A percentile compares a stretch with the other conserved stretches of the same genome.
These are phyloP conservation scores for Amblyjoppa proteus DNA, from an alignment of 2,888 invertebrate species.

Conservation along the genomic window DNA sequence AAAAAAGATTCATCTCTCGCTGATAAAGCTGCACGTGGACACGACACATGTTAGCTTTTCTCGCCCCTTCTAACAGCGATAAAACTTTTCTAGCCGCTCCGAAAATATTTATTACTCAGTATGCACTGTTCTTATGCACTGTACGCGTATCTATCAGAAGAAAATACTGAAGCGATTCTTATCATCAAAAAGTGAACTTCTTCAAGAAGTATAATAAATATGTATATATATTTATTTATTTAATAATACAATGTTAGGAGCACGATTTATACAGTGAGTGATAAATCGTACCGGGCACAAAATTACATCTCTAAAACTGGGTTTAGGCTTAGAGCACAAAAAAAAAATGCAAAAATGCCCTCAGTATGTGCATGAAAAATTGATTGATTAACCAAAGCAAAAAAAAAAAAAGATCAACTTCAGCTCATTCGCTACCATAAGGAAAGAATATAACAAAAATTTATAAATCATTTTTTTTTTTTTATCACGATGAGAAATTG, in stretches of 20 bases:
- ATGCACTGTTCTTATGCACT: neutral
- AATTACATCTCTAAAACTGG: too few relatives aligned
- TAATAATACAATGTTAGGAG: neutral
- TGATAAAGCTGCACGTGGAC: conserved; percentile 55
- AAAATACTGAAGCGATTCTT: neutral
- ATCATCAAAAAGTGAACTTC: neutral
- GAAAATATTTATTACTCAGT: conserved; percentile 5
- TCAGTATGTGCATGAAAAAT: neutral
- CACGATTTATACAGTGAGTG: too few relatives aligned
- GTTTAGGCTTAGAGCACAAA: too few relatives aligned
- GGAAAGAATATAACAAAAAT: neutral
- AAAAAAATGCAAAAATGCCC: too few relatives aligned
- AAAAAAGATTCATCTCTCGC: conserved; percentile 26
- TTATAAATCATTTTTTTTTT: neutral
- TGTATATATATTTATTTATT: neutral
- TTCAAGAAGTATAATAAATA: neutral
- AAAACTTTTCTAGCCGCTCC: neutral
- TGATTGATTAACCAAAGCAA: neutral
- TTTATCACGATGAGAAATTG: neutral
- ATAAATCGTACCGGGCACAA: too few relatives aligned
- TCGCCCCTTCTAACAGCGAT: conserved; percentile 28
- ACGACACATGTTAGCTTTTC: conserved; percentile 33
- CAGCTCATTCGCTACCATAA: neutral
- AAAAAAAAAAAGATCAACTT: neutral
- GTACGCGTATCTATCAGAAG: neutral